Percentiles rank a stretch among this genome's conserved stretches.
phyloP scores from a whole-genome alignment of 1,140 invertebrate species.

The Lepidurus arcticus region DNA sequence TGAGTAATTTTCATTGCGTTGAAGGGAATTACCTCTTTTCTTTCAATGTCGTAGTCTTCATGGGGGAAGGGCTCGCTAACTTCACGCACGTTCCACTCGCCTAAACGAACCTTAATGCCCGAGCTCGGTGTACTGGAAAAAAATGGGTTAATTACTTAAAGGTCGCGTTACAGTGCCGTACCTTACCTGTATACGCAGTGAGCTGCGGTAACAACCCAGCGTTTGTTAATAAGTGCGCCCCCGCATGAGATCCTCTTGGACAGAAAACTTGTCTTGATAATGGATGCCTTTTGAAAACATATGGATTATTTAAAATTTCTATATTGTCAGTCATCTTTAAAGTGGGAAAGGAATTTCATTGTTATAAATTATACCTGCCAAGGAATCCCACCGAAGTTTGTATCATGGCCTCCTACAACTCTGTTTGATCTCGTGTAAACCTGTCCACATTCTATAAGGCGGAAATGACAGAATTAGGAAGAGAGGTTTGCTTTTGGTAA shows the following conservation, averaged over 20 bases:
- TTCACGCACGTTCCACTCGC: constrained; percentile 82
- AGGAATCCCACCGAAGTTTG: constrained; percentile 84
- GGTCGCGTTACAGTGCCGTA: neutral
- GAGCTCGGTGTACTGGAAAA: constrained; percentile 65
- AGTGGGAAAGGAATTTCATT: neutral
- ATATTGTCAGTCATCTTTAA: neutral
- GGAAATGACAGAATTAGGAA: neutral
- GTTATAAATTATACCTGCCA: constrained; percentile 62
- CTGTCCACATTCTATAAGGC: constrained; percentile 72
- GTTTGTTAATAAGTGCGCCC: constrained; percentile 77
- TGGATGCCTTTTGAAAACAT: constrained; percentile 58
- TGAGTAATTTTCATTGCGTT: neutral
- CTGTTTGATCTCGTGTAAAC: constrained; percentile 76
- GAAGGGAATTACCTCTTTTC: constrained; percentile 63
- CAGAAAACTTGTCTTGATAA: constrained; percentile 85
- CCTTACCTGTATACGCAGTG: constrained; percentile 80
- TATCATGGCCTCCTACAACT: constrained; percentile 86
- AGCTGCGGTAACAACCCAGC: constrained; percentile 83
- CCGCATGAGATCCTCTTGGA: constrained; percentile 86
- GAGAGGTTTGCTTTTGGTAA: neutral
- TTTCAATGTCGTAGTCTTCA: constrained; percentile 79
- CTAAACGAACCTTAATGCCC: constrained; percentile 76
- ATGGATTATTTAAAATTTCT: neutral
- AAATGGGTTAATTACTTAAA: constrained; percentile 23
- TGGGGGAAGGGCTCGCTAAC: constrained; percentile 68